These are phyloP conservation scores for Platerodrilus igneus DNA, from an alignment of 2,888 invertebrate species.

Conservation along the genomic window DNA sequence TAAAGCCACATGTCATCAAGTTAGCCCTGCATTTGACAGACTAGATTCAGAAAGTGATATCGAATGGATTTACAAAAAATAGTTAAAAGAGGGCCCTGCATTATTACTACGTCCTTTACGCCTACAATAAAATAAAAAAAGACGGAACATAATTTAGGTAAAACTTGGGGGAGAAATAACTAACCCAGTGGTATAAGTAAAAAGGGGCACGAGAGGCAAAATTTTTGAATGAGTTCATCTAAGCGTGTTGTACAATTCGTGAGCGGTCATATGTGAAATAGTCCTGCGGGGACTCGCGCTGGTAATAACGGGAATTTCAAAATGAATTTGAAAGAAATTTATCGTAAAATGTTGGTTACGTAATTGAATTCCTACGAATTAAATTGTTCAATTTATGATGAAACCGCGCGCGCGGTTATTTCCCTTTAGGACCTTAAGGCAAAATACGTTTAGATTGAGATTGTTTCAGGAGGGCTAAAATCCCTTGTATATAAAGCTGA, in stretches of 20 bases:
- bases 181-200: constrained; percentile 17
- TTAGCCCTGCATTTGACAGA: constrained; percentile 33
- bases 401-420: constrained; percentile 48
- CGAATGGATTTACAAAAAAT: constrained; percentile 24
- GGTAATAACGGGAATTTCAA: constrained; percentile 43
- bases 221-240: constrained; percentile 58
- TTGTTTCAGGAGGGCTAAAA: constrained; percentile 32
- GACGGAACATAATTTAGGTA: constrained; percentile 24
- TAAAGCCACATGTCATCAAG: constrained; percentile 41
- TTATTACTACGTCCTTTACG: constrained; percentile 20
- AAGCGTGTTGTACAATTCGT: constrained; percentile 62
- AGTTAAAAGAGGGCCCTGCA: too few relatives aligned
- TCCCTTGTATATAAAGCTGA: neutral
- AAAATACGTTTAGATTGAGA: constrained; percentile 36
- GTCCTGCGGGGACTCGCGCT: constrained; percentile 41
- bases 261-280: constrained; percentile 64
- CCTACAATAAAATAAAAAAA: constrained; percentile 12
- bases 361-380: constrained; percentile 47
- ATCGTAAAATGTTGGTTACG: constrained; percentile 36
- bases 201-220: constrained; percentile 39
- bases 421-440: constrained; percentile 45
- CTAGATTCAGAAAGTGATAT: constrained; percentile 30
- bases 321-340: constrained; percentile 43
- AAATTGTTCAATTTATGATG: constrained; percentile 50
- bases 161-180: constrained; percentile 26